These are phyloP conservation scores for Acyrthosiphon pisum DNA, from an alignment of 1,140 invertebrate genomes.

Conservation along the genomic window DNA sequence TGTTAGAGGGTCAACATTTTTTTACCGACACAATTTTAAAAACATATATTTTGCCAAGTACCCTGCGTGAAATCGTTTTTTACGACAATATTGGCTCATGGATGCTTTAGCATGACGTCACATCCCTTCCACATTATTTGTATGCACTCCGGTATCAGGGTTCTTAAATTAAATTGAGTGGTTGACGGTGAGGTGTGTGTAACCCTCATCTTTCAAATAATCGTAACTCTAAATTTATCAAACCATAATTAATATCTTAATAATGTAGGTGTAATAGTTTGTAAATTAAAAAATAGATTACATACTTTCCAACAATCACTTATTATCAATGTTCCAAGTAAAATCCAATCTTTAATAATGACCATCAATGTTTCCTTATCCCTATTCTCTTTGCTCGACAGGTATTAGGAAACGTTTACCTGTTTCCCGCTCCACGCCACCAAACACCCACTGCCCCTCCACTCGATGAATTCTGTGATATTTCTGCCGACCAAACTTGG, in stretches of 20 bases:
- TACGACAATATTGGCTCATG: neutral
- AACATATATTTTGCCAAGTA: neutral
- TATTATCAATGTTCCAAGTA: neutral
- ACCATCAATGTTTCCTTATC: neutral
- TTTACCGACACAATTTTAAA: neutral
- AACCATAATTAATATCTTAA: too few species aligned
- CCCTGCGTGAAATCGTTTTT: neutral
- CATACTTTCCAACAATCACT: conserved; percentile 6
- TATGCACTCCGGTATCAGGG: conserved; percentile 58
- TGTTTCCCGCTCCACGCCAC: too few species aligned
- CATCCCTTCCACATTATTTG: conserved; percentile 38
- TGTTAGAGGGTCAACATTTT: neutral
- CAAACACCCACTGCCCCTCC: too few species aligned
- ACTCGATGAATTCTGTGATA: too few species aligned
- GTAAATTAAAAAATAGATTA: neutral
- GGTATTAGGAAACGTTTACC: neutral
- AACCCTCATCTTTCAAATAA: conserved; percentile 55
- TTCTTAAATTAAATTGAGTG: conserved; percentile 59
- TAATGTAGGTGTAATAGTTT: neutral
- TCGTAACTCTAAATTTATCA: neutral
- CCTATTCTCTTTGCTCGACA: neutral
- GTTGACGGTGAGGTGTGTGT: conserved; percentile 59
- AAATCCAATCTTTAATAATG: neutral
- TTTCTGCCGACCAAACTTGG: too few species aligned
- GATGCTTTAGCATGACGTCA: neutral